phyloP scores from a whole-genome alignment of 2,113 vertebrate species.

The Falcunculus frontatus region DNA sequence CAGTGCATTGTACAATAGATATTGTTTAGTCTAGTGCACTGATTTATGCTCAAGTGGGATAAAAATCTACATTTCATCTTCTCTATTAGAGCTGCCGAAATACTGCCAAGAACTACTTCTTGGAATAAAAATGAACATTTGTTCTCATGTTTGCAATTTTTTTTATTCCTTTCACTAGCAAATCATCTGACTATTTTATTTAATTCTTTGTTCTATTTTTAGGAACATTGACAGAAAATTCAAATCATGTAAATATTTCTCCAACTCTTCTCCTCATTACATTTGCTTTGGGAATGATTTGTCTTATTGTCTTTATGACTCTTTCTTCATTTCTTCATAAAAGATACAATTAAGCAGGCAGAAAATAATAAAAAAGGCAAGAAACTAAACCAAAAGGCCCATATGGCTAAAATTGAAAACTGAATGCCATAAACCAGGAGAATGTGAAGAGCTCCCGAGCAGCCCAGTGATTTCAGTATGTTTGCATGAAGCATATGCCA shows the following conservation, averaged over 20 bases:
- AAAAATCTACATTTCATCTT: conserved; percentile 14
- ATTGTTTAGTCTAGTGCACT: conserved; percentile 47
- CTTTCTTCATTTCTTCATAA: background rate
- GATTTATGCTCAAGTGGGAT: conserved; percentile 31
- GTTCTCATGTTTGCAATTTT: conserved; percentile 34
- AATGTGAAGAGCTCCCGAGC: background rate
- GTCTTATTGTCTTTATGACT: conserved; percentile 11
- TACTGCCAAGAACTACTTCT: conserved; percentile 47
- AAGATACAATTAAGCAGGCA: conserved; percentile 7
- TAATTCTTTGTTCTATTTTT: conserved; percentile 46
- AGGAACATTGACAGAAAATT: conserved; percentile 26
- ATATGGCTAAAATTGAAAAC: background rate
- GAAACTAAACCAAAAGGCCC: background rate
- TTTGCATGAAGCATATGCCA: background rate
- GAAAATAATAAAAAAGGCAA: background rate
- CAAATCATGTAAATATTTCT: conserved; percentile 36
- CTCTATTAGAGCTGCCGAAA: background rate
- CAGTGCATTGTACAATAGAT: background rate
- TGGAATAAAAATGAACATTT: conserved; percentile 53
- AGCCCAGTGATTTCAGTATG: background rate
- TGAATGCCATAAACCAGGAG: background rate
- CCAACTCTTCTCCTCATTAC: background rate
- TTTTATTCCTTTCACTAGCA: conserved; percentile 24
- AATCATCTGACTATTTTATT: conserved; percentile 19
- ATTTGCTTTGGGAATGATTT: conserved; percentile 33